Conservation (phyloP, 2,888 invertebrate species). For the Anthophora plumipes region DNA sequence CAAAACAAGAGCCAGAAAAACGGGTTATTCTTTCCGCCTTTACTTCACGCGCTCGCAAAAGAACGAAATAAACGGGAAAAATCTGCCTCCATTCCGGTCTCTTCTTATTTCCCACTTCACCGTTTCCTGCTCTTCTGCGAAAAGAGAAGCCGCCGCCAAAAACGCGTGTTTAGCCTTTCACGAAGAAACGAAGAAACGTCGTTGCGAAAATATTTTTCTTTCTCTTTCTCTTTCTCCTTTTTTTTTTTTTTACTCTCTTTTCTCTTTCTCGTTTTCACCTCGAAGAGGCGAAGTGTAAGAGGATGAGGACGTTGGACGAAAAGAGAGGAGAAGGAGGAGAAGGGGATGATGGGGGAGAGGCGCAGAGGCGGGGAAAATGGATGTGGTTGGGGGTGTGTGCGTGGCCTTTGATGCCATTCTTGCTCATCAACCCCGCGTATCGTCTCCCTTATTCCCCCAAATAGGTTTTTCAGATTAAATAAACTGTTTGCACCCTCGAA, state of each 20-base stretch:
- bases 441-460: slow-evolving; percentile 55
- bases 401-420: slow-evolving; percentile 65
- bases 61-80: slow-evolving; percentile 9
- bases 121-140: neutral
- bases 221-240: neutral
- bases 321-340: neutral
- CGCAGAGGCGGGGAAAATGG: slow-evolving; percentile 41
- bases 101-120: neutral
- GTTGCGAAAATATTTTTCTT: slow-evolving; percentile 24
- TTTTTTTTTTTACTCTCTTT: neutral
- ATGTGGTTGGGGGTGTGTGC: slow-evolving; percentile 27
- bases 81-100: slow-evolving; percentile 9
- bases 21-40: neutral
- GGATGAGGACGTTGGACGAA: neutral
- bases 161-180: neutral
- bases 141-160: neutral
- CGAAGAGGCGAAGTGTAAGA: slow-evolving; percentile 1
- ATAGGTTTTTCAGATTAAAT: slow-evolving; percentile 66
- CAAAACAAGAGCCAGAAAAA: neutral
- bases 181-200: slow-evolving; percentile 2
- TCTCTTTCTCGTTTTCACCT: neutral
- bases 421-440: slow-evolving; percentile 61
- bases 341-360: neutral
- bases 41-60: slow-evolving; percentile 17
- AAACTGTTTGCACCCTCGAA: slow-evolving; percentile 68